phyloP scores from a whole-genome alignment of 2,113 vertebrate species.

The Macrotus californicus region DNA sequence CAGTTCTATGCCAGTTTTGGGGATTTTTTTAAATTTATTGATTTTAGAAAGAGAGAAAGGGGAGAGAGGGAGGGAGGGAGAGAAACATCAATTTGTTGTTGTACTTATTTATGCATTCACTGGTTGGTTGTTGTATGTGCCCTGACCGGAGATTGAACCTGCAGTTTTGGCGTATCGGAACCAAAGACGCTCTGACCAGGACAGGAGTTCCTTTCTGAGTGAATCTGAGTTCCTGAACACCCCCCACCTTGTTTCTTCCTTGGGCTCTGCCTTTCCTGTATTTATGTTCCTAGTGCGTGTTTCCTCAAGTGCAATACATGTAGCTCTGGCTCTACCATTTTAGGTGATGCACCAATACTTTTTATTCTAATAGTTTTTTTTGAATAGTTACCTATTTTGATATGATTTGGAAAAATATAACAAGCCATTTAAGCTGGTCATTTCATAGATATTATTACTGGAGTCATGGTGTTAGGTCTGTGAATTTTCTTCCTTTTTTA shows the following conservation, averaged over 20 bases:
- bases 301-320: neutral
- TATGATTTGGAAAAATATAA: constrained; percentile 22
- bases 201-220: neutral
- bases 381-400: neutral
- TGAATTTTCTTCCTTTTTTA: neutral
- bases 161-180: neutral
- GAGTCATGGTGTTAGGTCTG: neutral
- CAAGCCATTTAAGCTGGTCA: neutral
- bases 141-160: neutral
- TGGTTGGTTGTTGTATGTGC: neutral
- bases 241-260: neutral
- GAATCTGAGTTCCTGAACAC: neutral
- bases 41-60: no score
- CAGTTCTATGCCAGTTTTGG: neutral
- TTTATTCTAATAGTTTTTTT: neutral
- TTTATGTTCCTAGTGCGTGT: neutral
- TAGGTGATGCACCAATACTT: neutral
- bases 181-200: neutral
- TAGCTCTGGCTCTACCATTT: neutral
- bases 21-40: neutral
- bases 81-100: neutral
- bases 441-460: constrained; percentile 24
- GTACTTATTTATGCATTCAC: neutral
- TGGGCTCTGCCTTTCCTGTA: neutral
- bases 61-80: neutral